phyloP scores from a whole-genome alignment of 1,140 invertebrate genomes.

The Bradysia coprophila region DNA sequence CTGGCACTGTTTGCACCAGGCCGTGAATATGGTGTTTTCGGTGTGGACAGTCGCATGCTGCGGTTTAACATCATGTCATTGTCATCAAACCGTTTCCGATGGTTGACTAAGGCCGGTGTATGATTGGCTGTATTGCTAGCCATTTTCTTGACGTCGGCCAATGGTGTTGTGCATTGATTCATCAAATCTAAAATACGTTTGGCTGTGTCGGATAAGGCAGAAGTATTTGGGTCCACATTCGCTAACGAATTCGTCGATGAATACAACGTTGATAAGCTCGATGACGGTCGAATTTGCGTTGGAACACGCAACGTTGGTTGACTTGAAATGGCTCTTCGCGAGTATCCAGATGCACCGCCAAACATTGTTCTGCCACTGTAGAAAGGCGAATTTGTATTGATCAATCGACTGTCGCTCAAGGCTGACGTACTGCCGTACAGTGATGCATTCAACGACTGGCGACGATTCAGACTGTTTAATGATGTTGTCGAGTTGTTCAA shows the following conservation, averaged over 20 bases:
- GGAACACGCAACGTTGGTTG: slow-evolving; percentile 3
- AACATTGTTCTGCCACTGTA: slow-evolving; percentile 63
- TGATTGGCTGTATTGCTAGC: slow-evolving; percentile 25
- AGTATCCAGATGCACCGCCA: slow-evolving; percentile 53
- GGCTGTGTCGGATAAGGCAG: slow-evolving; percentile 37
- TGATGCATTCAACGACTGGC: slow-evolving; percentile 16
- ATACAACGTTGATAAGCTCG: slow-evolving; percentile 11
- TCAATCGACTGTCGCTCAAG: slow-evolving; percentile 17
- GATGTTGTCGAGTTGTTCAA: slow-evolving; percentile 19
- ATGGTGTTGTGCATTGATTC: slow-evolving; percentile 51
- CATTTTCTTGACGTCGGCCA: slow-evolving; percentile 51
- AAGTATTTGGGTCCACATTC: slow-evolving; percentile 11
- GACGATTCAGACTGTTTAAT: slow-evolving; percentile 12
- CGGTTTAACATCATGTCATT: slow-evolving; percentile 5
- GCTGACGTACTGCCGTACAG: slow-evolving; percentile 22
- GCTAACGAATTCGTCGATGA: slow-evolving; percentile 6
- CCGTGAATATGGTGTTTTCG: slow-evolving; percentile 7
- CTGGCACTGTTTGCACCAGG: slow-evolving; percentile 8
- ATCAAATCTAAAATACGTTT: slow-evolving; percentile 48
- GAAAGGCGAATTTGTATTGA: slow-evolving; percentile 40
- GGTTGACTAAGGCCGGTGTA: slow-evolving; percentile 9
- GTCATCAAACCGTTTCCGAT: slow-evolving; percentile 10
- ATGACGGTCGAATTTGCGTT: slow-evolving; percentile 9
- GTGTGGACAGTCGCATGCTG: slow-evolving; percentile 5
- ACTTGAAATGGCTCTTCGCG: slow-evolving; percentile 26